Conservation (phyloP, 2,888 invertebrate genomes). For the Pseudanteris insignis region DNA sequence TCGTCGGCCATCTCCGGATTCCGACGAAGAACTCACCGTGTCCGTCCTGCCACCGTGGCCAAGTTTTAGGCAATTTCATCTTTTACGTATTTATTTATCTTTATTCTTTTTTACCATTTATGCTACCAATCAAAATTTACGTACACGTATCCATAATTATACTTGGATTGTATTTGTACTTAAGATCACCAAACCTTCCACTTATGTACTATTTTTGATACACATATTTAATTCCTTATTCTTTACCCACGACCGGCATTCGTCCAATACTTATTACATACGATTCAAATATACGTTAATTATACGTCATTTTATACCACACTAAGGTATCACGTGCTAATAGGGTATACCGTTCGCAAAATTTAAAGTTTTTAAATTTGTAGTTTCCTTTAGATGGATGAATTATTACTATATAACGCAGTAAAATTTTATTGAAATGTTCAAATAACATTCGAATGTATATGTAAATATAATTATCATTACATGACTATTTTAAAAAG, state of each 20-base stretch:
- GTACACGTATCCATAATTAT: conserved; percentile 49
- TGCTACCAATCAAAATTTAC: conserved; percentile 49
- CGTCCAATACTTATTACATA: too few species aligned
- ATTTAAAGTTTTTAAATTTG: too few species aligned
- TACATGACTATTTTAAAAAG: too few species aligned
- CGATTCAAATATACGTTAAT: too few species aligned
- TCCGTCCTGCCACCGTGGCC: conserved; percentile 67
- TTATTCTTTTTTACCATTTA: conserved; percentile 55
- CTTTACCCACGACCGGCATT: neutral
- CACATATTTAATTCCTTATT: neutral
- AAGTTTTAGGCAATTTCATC: conserved; percentile 67
- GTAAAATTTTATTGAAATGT: too few species aligned
- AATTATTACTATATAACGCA: too few species aligned
- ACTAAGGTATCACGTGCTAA: too few species aligned
- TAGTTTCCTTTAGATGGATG: too few species aligned
- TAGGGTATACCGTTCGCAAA: neutral
- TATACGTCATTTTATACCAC: too few species aligned
- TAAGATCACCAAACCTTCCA: conserved; percentile 19
- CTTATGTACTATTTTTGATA: neutral
- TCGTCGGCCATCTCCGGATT: conserved; percentile 62
- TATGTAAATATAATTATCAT: too few species aligned
- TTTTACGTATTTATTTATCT: conserved; percentile 65
- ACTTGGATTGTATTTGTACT: conserved; percentile 41
- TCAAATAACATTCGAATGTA: too few species aligned
- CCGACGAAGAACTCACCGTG: conserved; percentile 66